phyloP scores from a whole-genome alignment of 2,797 vertebrate genomes.

The Prionace glauca region DNA sequence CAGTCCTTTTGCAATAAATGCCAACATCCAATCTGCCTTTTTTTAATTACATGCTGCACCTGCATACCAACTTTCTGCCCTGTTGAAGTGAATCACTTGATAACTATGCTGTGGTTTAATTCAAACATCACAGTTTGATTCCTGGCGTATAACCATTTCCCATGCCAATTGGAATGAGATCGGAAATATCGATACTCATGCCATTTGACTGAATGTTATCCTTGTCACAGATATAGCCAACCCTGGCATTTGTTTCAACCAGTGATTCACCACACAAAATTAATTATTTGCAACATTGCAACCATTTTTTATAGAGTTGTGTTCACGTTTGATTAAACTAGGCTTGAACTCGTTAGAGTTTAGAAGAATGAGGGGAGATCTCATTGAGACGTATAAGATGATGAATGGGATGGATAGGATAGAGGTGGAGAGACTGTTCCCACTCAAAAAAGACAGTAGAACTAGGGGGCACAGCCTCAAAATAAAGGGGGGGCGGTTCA shows the following conservation, averaged over 20 bases:
- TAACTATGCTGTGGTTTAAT: background rate
- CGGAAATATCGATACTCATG: background rate
- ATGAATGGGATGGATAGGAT: too few relatives aligned
- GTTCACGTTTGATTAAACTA: background rate
- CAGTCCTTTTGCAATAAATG: too few relatives aligned
- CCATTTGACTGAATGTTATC: background rate
- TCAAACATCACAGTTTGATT: background rate
- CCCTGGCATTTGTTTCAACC: background rate
- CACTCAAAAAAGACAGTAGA: too few relatives aligned
- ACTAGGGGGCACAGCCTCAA: too few relatives aligned
- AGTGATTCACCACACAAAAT: background rate
- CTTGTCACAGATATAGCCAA: background rate
- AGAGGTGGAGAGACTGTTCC: too few relatives aligned
- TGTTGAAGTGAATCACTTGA: background rate
- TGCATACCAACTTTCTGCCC: too few relatives aligned
- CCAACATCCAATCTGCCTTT: too few relatives aligned
- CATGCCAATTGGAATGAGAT: background rate
- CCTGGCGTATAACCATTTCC: background rate
- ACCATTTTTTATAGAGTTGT: background rate
- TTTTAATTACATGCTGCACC: too few relatives aligned
- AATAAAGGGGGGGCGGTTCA: too few relatives aligned
- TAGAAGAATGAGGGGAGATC: too few relatives aligned
- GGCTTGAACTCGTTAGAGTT: too few relatives aligned
- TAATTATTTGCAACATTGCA: background rate
- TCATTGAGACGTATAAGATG: too few relatives aligned